Evolutionary conservation across 2,113 vertebrate genomes (phyloP).

Genomic region (Oenanthe melanoleuca): DNA sequence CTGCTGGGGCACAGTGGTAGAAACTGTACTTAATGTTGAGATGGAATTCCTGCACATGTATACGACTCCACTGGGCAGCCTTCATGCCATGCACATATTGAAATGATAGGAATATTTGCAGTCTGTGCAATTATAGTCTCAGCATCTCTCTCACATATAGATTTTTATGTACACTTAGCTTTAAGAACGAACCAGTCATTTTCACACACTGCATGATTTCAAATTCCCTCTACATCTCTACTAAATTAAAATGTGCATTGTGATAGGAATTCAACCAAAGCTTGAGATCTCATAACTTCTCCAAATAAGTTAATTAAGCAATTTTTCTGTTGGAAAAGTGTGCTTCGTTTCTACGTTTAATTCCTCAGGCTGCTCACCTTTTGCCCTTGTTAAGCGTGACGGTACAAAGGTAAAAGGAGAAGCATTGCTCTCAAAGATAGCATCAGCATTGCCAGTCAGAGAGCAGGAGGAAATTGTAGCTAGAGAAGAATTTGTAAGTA

Average conservation of each 20-base stretch:
- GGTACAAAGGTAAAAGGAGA: background rate
- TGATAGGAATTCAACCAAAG: background rate
- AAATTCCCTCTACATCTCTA: background rate
- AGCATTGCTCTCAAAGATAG: background rate
- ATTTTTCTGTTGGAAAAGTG: background rate
- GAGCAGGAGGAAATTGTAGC: background rate
- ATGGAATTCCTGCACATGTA: background rate
- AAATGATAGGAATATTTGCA: background rate
- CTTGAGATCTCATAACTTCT: background rate
- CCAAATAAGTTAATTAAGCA: background rate
- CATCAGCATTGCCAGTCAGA: background rate
- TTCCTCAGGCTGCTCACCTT: constrained; percentile 21
- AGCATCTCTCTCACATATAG: background rate
- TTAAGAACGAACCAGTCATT: background rate
- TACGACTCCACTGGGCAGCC: background rate
- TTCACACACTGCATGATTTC: background rate
- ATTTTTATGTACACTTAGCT: background rate
- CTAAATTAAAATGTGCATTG: background rate
- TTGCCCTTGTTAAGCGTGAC: background rate
- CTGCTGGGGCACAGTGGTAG: background rate
- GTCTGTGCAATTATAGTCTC: background rate
- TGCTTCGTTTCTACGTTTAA: background rate
- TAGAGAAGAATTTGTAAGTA: background rate
- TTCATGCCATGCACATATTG: background rate
- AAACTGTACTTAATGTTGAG: background rate